Percentiles rank a stretch among this genome's conserved stretches.
Conservation (phyloP, 2,113 vertebrate genomes). For the Erythrolamprus reginae region DNA sequence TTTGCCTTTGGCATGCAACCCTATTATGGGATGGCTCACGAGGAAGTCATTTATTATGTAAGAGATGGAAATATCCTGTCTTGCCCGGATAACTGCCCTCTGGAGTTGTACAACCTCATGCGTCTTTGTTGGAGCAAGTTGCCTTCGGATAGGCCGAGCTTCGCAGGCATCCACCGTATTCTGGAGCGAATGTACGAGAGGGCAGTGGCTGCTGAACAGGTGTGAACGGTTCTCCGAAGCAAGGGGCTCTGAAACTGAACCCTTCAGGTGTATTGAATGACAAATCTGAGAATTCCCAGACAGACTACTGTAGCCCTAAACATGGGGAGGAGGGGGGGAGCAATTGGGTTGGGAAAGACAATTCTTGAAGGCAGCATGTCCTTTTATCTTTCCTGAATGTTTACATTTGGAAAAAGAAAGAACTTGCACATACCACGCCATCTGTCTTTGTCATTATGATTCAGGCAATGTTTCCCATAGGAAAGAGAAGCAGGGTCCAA, state of each 20-base stretch:
- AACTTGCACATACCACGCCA: not conserved
- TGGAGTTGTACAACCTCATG: slow-evolving; percentile 96
- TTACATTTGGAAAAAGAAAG: not conserved
- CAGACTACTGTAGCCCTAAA: not conserved
- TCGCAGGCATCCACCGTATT: slow-evolving; percentile 89
- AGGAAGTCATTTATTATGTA: slow-evolving; percentile 97
- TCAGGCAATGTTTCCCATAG: not conserved
- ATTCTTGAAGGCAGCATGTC: not conserved
- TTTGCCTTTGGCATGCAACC: slow-evolving; percentile 97
- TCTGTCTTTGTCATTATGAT: rapidly evolving
- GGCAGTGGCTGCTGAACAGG: slow-evolving; percentile 42
- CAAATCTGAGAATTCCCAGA: not conserved
- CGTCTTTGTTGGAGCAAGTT: slow-evolving; percentile 92
- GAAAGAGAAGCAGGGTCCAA: rapidly evolving
- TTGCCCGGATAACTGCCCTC: slow-evolving; percentile 87
- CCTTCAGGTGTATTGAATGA: not conserved
- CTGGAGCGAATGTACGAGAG: slow-evolving; percentile 89
- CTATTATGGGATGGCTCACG: slow-evolving; percentile 96
- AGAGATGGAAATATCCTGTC: slow-evolving; percentile 91
- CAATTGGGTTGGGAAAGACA: not conserved
- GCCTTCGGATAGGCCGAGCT: slow-evolving; percentile 85
- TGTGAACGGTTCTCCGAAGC: slow-evolving; percentile 33
- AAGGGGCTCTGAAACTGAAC: not conserved
- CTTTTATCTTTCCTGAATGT: not conserved
- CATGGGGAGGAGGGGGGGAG: not conserved